Percentiles rank a stretch among this genome's conserved stretches.
These are phyloP conservation scores for Muricea muricata DNA, from an alignment of 92 coral and sea anemone species.

Conservation along the genomic window DNA sequence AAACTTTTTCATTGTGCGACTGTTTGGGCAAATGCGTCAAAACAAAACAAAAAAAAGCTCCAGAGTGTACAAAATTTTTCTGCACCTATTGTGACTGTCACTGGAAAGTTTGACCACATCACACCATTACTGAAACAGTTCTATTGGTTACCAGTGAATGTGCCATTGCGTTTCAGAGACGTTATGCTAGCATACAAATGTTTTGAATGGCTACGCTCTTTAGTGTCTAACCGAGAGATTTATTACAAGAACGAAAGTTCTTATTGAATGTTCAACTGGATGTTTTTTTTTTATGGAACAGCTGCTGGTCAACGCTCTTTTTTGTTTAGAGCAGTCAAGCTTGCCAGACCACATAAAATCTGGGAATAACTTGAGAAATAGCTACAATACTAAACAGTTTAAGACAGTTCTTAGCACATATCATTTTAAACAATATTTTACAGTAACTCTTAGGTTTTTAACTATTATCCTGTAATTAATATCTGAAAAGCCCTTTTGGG, in stretches of 20 bases:
- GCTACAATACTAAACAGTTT: background rate
- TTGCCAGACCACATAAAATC: background rate
- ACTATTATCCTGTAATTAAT: background rate
- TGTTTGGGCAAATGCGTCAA: constrained; percentile 24
- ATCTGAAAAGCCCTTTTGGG: background rate
- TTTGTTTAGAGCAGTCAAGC: constrained; percentile 10
- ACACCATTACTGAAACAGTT: constrained; percentile 37
- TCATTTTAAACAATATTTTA: background rate
- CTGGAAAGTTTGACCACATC: constrained; percentile 43
- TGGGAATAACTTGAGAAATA: background rate
- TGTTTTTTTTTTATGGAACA: constrained; percentile 2
- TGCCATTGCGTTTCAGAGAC: background rate
- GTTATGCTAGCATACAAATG: constrained; percentile 3
- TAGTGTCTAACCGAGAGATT: background rate
- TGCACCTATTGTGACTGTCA: constrained; percentile 35
- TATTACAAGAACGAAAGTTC: background rate
- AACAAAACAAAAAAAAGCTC: constrained; percentile 35
- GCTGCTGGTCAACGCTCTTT: constrained; percentile 34
- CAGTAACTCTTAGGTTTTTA: background rate
- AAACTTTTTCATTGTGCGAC: constrained; percentile 22
- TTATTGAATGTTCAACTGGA: background rate
- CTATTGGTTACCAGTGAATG: background rate
- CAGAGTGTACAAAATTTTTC: constrained; percentile 56
- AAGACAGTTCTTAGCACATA: background rate
- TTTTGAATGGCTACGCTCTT: background rate